Conservation (phyloP, 2,113 vertebrate species). For the human region DNA sequence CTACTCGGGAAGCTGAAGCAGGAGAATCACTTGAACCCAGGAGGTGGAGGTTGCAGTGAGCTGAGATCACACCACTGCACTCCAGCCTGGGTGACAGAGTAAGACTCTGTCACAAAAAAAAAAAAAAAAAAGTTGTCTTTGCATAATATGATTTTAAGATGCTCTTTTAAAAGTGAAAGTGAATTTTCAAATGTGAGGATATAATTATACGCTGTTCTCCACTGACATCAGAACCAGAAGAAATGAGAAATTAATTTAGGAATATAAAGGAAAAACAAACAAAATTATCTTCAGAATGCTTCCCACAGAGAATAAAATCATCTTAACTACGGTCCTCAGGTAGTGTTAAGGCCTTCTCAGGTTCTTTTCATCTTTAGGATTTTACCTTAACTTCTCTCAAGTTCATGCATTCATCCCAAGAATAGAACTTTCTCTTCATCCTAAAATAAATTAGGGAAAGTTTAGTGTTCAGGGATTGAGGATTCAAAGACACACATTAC, state of each 20-base stretch:
- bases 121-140: neutral
- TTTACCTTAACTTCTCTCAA: slow-evolving; percentile 98
- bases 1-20: too few relatives aligned
- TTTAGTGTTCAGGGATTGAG: neutral
- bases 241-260: neutral
- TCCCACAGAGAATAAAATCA: neutral
- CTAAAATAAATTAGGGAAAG: slow-evolving; percentile 82
- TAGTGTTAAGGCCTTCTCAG: neutral
- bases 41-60: too few relatives aligned
- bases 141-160: neutral
- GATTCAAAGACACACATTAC: neutral
- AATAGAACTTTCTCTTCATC: slow-evolving; percentile 99
- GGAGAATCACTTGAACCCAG: too few relatives aligned
- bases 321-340: neutral
- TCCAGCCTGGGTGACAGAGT: too few relatives aligned
- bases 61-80: too few relatives aligned
- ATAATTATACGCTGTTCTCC: slow-evolving; percentile 1
- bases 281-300: neutral
- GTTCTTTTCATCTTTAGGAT: neutral
- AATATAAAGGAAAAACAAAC: neutral
- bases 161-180: neutral
- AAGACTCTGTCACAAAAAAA: too few relatives aligned
- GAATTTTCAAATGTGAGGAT: neutral
- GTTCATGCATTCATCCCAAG: slow-evolving; percentile 99
- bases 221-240: neutral